Conservation (phyloP, 2,888 invertebrate genomes). For the Rotaria socialis region DNA sequence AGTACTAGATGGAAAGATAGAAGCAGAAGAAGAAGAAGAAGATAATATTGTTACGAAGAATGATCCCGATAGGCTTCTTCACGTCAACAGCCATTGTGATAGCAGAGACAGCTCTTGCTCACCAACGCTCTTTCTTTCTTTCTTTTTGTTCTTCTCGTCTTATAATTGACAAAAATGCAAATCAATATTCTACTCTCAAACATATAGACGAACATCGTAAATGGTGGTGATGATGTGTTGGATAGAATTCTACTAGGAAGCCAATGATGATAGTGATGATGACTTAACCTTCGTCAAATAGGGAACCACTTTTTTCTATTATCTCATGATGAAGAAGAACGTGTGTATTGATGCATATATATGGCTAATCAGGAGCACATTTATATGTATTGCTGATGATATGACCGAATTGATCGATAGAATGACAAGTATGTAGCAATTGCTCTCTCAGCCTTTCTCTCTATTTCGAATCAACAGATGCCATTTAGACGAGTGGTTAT, state of each 20-base stretch:
- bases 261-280: background rate
- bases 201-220: background rate
- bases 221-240: background rate
- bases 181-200: background rate
- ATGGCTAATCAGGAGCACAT: conserved; percentile 7
- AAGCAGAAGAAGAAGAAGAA: background rate
- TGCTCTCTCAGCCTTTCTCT: background rate
- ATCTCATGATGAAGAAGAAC: background rate
- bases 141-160: background rate
- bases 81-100: background rate
- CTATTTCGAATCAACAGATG: conserved; percentile 5
- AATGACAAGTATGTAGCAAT: conserved; percentile 13
- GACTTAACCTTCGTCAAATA: background rate
- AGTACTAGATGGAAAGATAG: background rate
- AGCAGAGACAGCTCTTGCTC: background rate
- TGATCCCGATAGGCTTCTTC: background rate
- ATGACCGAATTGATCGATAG: background rate
- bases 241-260: background rate
- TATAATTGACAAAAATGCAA: background rate
- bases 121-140: background rate
- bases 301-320: background rate
- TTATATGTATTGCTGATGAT: background rate
- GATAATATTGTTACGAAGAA: background rate
- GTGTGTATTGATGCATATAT: conserved; percentile 2
- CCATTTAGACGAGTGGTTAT: conserved; percentile 6